Conservation (phyloP, 1,140 invertebrate genomes). For the Cotesia typhae region DNA sequence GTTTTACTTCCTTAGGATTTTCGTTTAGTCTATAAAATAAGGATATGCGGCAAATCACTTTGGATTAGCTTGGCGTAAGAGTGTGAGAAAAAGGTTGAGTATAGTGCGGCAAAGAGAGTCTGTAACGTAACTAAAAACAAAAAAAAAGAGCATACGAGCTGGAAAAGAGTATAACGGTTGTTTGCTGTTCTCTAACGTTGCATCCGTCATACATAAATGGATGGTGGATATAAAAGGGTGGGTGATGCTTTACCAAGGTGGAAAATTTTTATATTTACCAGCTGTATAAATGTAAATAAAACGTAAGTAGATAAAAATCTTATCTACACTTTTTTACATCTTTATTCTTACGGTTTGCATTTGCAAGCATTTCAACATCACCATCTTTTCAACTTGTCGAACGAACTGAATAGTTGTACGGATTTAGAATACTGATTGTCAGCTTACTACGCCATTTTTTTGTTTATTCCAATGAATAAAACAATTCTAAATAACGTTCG, state of each 20-base stretch:
- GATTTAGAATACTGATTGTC: slow-evolving; percentile 40
- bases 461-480: slow-evolving; percentile 37
- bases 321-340: slow-evolving; percentile 18
- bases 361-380: neutral
- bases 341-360: slow-evolving; percentile 14
- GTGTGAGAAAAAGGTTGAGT: slow-evolving; percentile 9
- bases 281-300: slow-evolving; percentile 41
- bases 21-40: too few relatives aligned
- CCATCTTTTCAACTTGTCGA: neutral
- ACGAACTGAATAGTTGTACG: slow-evolving; percentile 22
- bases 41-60: too few relatives aligned
- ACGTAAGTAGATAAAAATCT: slow-evolving; percentile 39
- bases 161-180: neutral
- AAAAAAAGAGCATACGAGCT: slow-evolving; percentile 3
- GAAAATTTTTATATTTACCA: slow-evolving; percentile 39
- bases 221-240: slow-evolving; percentile 31
- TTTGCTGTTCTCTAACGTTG: slow-evolving; percentile 15
- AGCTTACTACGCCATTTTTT: slow-evolving; percentile 25
- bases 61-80: neutral
- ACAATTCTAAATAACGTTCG: slow-evolving; percentile 26
- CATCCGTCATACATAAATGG: slow-evolving; percentile 41
- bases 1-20: too few relatives aligned
- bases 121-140: neutral
- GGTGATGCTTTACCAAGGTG: slow-evolving; percentile 1
- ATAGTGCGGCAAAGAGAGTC: neutral